Evolutionary conservation across 1,140 invertebrate genomes (phyloP), one percentile per base, ranked within the genome.

Genomic region (Camponotus pennsylvanicus): DNA sequence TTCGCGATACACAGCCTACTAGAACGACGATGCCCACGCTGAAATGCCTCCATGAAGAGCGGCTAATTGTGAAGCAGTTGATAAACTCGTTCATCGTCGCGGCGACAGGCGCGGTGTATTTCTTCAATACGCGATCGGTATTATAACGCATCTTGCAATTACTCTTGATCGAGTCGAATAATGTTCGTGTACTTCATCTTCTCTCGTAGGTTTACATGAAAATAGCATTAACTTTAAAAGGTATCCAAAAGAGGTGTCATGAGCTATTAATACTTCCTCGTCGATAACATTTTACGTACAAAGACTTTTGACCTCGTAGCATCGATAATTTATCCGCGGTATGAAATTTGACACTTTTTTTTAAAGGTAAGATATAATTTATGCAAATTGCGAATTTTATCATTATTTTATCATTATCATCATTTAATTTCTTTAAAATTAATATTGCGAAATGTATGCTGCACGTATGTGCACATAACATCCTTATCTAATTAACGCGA

Each of bases 31-130:
- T 70, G 67, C 79, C 79, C 40, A 82, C 67, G 79, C 79, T 71
- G 67, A 82, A 82, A 71, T 82, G 37, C 67, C 67, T 57, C 3
- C 78, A 82, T 82, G 79, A 82, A 82, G 79, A 82, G 79, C 79
- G 55, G 67, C 79, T 82, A 82, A 82, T 82, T 82, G 67, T 82
- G 79, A 73, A 40, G 27, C 67, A 52, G 67, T 73, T 73, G 67
- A 82, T 82, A 82, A 82, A 82, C 79, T 82, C 67, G 67, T 82
- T 82, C 73, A 82, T 82, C 78, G 78, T 52, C 37, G 55, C 42
- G 78, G 49, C 37, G 78, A 82, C 78, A 82, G 37, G 27, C 77
- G 34, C 66, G 52, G 11, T 73, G 67, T 55, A 45, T 27, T 73
- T 73, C 52, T 71, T 61, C 67, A 18, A 70, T 49, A 40, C 37